phyloP scores from a whole-genome alignment of 2,113 vertebrate genomes.

The Bucco capensis region DNA sequence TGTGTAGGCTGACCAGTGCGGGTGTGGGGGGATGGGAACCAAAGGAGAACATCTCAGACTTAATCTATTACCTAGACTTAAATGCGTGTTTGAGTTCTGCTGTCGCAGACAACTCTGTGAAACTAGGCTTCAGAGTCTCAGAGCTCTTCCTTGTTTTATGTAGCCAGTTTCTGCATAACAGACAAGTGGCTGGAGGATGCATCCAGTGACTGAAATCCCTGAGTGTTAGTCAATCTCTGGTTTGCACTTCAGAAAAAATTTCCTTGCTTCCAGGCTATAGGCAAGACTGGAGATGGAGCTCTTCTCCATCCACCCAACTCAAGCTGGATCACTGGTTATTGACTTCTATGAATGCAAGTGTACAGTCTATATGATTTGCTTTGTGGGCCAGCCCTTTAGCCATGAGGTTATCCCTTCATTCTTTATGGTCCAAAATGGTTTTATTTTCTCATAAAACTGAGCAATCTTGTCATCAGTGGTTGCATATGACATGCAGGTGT shows the following conservation, averaged over 20 bases:
- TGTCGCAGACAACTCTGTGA: background rate
- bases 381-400: background rate
- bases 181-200: background rate
- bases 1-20: background rate
- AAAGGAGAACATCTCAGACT: background rate
- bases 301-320: background rate
- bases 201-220: background rate
- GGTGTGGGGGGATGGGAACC: no score
- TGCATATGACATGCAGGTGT: slow-evolving; percentile 21
- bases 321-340: background rate
- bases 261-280: background rate
- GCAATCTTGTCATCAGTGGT: background rate
- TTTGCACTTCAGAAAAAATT: background rate
- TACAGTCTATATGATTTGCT: background rate
- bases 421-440: background rate
- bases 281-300: background rate
- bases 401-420: background rate
- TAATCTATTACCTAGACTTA: background rate
- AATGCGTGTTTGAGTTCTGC: background rate
- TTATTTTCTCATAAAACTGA: background rate
- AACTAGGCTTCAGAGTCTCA: background rate
- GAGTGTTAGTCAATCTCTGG: background rate
- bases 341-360: background rate
- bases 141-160: background rate
- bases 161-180: background rate